These are phyloP conservation scores for Lordiphosa clarofinis DNA, from an alignment of 1,140 invertebrate species.

Conservation along the genomic window DNA sequence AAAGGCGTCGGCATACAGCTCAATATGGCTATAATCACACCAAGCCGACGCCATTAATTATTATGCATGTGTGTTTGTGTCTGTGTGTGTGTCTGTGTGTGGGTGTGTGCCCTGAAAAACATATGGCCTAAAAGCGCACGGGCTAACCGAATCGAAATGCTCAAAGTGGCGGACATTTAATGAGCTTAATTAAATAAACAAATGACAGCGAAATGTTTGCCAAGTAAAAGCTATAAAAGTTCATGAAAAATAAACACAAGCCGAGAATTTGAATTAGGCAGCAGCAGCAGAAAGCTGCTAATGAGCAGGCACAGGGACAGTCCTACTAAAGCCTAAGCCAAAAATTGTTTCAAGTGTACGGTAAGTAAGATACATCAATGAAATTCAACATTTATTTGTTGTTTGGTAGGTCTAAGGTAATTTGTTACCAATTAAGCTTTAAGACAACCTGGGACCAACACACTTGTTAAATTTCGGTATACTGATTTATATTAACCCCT, in stretches of 20 bases:
- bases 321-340: too few relatives aligned
- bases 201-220: constrained; percentile 48
- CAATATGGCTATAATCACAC: constrained; percentile 65
- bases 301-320: too few relatives aligned
- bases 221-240: constrained; percentile 53
- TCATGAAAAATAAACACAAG: constrained; percentile 43
- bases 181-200: constrained; percentile 74
- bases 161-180: constrained; percentile 48
- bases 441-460: too few relatives aligned
- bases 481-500: too few relatives aligned
- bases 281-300: too few relatives aligned
- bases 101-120: constrained; percentile 12
- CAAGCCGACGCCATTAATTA: constrained; percentile 59
- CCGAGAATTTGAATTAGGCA: constrained; percentile 19
- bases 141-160: constrained; percentile 9
- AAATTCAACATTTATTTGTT: too few relatives aligned
- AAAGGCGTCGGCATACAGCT: constrained; percentile 46
- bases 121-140: constrained; percentile 13
- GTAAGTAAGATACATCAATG: too few relatives aligned
- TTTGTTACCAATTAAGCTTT: too few relatives aligned
- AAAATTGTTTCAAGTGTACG: too few relatives aligned
- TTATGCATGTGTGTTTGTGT: constrained; percentile 46
- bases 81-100: neutral
- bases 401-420: too few relatives aligned
- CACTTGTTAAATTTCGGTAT: too few relatives aligned